Base-by-base conservation (phyloP, 2,113 vertebrate genomes). In the Synchiropus splendidus region DNA sequence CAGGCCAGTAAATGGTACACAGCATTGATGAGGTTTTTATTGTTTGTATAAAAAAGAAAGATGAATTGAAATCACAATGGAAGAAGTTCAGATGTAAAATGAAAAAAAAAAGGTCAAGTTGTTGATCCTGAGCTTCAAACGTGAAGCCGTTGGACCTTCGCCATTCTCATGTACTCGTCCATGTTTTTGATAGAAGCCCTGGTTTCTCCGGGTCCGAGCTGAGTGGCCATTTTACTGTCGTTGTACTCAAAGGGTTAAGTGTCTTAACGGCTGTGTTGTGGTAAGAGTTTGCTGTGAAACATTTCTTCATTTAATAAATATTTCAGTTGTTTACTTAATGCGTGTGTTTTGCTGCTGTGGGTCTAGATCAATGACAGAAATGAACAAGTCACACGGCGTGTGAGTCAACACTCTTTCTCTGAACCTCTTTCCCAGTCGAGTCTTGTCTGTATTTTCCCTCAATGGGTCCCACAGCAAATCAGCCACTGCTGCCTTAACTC, bases 261-360 rank as follows among this genome's bases (percentile, higher is more conserved):
- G 73, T 80, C 64, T 72, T 70, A 47, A 78, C 75, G 75, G 72
- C 69, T 75, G 77, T 81, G 73, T 78, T 45, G 75, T 81, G 72
- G 73, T 72, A 70, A 75, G 60, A 70, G 61, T 79, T 80, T 75
- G 70, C 72, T 80, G 73, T 78, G 67, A 71, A 61, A 39, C 27
- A 48, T 45, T 35, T 61, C 64, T 70, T 78, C 52, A 6, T 59
- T 79, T 78, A 83, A 83, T 83, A 81, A 83, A 80, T 72, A 76
- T 72, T 81, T 83, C 58, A 75, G 70, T 83, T 81, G 79, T 76
- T 78, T 76, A 76, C 60, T 74, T 38, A 36, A 47, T 63, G 46
- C 50, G 36, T 34, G 13, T 50, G 14, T 41, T 60, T 56, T 11
- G 9, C 36, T 61, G 54, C 6, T 4, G 21, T 27, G 21, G 21